phyloP scores from a whole-genome alignment of 2,113 vertebrate genomes.

The Andinoacara biseriatus region DNA sequence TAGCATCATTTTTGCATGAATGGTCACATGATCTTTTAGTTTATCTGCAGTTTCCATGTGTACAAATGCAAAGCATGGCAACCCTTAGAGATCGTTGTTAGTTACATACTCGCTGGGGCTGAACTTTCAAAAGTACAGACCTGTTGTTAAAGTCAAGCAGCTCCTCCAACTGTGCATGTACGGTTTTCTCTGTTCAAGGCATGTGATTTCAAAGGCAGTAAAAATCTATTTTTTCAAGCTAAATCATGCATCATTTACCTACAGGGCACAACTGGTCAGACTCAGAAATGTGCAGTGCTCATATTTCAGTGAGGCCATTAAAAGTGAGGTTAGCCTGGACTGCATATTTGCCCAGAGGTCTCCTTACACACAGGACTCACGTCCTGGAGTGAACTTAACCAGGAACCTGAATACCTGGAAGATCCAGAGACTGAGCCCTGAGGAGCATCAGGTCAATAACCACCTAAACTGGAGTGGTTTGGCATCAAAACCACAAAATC shows the following conservation, averaged over 20 bases:
- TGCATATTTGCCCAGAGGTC: neutral
- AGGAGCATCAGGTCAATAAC: neutral
- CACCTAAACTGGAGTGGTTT: neutral
- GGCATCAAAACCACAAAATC: no score
- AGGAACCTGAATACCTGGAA: neutral
- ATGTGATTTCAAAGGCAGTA: neutral
- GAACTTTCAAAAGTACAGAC: fast-evolving
- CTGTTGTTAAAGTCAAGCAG: neutral
- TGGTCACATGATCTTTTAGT: neutral
- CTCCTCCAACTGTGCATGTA: fast-evolving
- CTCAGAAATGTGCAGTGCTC: neutral
- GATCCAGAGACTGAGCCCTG: neutral
- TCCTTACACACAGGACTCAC: neutral
- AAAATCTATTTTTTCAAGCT: neutral
- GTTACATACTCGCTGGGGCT: neutral
- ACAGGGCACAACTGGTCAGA: neutral
- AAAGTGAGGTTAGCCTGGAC: neutral
- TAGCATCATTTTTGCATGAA: neutral
- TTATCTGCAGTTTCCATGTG: neutral
- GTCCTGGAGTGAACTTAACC: neutral
- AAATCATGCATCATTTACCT: neutral
- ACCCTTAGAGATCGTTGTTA: neutral
- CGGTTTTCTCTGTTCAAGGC: neutral
- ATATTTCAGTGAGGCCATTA: neutral
- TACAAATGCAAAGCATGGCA: neutral